Conservation (phyloP, 2,888 invertebrate species). For the Drosophila suboccidentalis region DNA sequence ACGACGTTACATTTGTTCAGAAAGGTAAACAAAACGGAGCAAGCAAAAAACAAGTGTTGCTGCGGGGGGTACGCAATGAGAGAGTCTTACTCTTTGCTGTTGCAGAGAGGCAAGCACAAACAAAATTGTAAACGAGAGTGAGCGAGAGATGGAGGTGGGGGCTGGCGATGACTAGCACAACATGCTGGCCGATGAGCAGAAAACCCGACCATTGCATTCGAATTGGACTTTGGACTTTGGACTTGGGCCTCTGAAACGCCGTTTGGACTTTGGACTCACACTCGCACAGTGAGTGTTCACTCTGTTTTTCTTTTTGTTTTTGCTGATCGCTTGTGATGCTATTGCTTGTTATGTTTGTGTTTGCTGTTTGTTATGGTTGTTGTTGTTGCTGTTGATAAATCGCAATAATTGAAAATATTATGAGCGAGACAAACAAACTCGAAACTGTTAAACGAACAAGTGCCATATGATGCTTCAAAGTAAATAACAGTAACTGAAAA, state of each 20-base stretch:
- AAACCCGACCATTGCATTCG: constrained; percentile 74
- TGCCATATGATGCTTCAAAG: constrained; percentile 44
- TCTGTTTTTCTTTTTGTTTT: constrained; percentile 41
- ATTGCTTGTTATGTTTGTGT: constrained; percentile 49
- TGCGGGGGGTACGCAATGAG: constrained; percentile 33
- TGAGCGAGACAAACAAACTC: constrained; percentile 51
- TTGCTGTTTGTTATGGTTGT: constrained; percentile 30
- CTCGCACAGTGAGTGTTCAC: constrained; percentile 69
- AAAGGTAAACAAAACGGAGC: constrained; percentile 70
- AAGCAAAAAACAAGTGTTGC: constrained; percentile 38
- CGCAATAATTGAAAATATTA: constrained; percentile 59
- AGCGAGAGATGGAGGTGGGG: constrained; percentile 20
- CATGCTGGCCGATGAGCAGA: constrained; percentile 63
- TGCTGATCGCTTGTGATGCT: constrained; percentile 45
- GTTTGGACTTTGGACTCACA: constrained; percentile 77
- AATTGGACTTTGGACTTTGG: constrained; percentile 76
- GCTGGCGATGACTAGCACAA: constrained; percentile 65
- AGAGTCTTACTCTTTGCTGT: constrained; percentile 48
- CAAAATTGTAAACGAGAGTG: constrained; percentile 50
- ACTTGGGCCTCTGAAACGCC: constrained; percentile 69
- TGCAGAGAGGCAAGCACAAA: constrained; percentile 35
- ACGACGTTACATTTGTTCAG: constrained; percentile 40
- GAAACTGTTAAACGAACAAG: constrained; percentile 42
- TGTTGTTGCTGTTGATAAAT: constrained; percentile 39
- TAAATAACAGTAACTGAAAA: constrained; percentile 44